Percentiles rank a stretch among this genome's conserved stretches.
Evolutionary conservation across 2,888 invertebrate species (phyloP).

Genomic region (Eupithecia abbreviata): DNA sequence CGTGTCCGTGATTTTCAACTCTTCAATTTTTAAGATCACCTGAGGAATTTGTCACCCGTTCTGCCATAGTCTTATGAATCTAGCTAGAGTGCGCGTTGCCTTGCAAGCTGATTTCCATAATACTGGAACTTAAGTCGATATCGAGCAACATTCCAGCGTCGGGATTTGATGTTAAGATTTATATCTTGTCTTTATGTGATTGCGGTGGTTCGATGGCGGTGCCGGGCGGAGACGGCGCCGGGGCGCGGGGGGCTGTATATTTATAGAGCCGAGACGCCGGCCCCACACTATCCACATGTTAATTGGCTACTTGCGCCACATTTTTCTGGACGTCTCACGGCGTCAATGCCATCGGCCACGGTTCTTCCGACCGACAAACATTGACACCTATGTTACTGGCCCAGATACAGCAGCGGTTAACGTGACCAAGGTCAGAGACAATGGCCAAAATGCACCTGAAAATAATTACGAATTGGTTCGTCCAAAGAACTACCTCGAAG

Average conservation of each 20-base stretch:
- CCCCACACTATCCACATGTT: conserved; percentile 77
- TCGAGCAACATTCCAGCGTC: conserved; percentile 55
- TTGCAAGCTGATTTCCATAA: conserved; percentile 46
- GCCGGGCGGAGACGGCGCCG: conserved; percentile 62
- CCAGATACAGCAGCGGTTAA: conserved; percentile 64
- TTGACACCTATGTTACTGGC: conserved; percentile 79
- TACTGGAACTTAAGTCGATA: conserved; percentile 48
- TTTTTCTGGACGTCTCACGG: conserved; percentile 75
- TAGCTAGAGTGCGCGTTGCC: conserved; percentile 38
- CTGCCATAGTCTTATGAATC: conserved; percentile 22
- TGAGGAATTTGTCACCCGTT: conserved; percentile 22
- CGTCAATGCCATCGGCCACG: conserved; percentile 73
- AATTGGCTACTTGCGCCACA: conserved; percentile 79
- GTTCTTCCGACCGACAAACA: conserved; percentile 75
- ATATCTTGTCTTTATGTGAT: conserved; percentile 59
- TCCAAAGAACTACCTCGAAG: background rate
- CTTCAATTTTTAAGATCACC: conserved; percentile 11
- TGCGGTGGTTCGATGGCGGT: conserved; percentile 58
- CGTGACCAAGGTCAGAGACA: conserved; percentile 60
- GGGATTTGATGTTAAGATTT: conserved; percentile 59
- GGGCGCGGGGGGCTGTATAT: conserved; percentile 62
- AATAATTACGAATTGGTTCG: conserved; percentile 45
- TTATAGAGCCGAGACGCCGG: conserved; percentile 80
- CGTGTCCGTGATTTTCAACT: conserved; percentile 18
- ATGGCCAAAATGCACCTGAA: conserved; percentile 48